These are phyloP conservation scores for Brotula barbata DNA, from an alignment of 2,797 vertebrate genomes.

Conservation along the genomic window DNA sequence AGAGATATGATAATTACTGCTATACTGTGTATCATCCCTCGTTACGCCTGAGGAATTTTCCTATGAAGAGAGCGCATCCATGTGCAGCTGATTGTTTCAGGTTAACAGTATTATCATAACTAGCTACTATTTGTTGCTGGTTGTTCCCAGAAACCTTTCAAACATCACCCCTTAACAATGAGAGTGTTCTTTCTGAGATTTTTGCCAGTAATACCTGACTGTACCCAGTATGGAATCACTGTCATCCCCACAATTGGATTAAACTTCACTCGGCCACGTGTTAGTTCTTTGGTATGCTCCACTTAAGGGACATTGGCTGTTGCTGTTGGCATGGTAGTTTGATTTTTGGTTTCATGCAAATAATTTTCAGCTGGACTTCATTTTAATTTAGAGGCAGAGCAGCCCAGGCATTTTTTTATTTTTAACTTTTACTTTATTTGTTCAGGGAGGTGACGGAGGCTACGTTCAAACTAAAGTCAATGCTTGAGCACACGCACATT, in stretches of 20 bases:
- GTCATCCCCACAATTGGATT: neutral
- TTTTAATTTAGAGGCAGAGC: neutral
- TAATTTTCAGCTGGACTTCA: neutral
- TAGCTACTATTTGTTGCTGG: neutral
- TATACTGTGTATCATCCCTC: neutral
- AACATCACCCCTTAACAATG: neutral
- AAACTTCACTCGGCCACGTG: neutral
- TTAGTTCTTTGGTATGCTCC: too few relatives aligned
- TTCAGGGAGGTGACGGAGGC: conserved; percentile 42
- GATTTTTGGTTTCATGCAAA: neutral
- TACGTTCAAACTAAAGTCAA: too few relatives aligned
- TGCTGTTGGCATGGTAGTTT: neutral
- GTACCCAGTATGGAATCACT: neutral
- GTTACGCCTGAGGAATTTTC: neutral
- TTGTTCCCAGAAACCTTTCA: neutral
- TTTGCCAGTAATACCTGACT: neutral
- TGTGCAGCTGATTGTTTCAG: neutral
- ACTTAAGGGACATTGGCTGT: neutral
- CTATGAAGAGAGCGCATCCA: neutral
- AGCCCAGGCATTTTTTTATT: neutral
- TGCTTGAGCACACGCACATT: too few relatives aligned
- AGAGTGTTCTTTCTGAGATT: neutral
- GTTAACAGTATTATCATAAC: neutral
- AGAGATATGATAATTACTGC: neutral
- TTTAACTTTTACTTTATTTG: neutral